Percentiles rank a stretch among this genome's conserved stretches.
Conservation (phyloP, 2,797 vertebrate genomes). For the Malurus leucopterus region DNA sequence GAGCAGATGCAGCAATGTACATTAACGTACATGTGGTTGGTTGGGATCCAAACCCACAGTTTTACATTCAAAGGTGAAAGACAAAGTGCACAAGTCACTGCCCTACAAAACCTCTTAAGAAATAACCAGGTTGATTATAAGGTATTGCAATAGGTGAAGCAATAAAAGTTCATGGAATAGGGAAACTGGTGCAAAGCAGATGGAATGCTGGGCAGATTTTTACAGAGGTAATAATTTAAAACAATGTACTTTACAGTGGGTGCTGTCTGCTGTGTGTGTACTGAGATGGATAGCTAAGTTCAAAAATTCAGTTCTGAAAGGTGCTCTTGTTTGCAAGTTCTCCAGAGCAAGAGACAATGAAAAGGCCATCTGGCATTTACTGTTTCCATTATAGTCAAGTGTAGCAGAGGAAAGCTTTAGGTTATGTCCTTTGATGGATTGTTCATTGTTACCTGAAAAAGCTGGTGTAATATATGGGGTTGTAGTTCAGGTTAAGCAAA, state of each 20-base stretch:
- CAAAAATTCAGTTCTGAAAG: not conserved
- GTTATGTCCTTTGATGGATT: constrained; percentile 12
- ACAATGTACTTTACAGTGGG: not conserved
- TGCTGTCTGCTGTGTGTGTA: not conserved
- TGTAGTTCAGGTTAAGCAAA: constrained; percentile 13
- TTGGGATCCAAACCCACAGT: not conserved
- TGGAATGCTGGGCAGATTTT: constrained; percentile 1
- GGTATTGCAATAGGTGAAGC: not conserved
- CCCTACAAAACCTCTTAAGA: not conserved
- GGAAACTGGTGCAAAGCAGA: not conserved
- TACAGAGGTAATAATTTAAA: constrained; percentile 10
- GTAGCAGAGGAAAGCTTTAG: not conserved
- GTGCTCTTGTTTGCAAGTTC: not conserved
- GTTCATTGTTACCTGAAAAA: constrained; percentile 16
- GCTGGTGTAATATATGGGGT: not conserved
- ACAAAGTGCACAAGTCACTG: not conserved
- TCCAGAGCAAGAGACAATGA: not conserved
- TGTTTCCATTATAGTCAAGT: not conserved
- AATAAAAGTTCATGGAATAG: not conserved
- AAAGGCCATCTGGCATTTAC: not conserved
- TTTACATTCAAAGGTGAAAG: constrained; percentile 14
- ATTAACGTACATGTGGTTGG: not conserved
- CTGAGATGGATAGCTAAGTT: not conserved
- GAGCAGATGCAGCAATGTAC: not conserved
- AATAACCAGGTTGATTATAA: not conserved